Evolutionary conservation across 1,140 invertebrate species (phyloP), one percentile per base, ranked within the genome.

Genomic region (Drosophila malerkotliana): DNA sequence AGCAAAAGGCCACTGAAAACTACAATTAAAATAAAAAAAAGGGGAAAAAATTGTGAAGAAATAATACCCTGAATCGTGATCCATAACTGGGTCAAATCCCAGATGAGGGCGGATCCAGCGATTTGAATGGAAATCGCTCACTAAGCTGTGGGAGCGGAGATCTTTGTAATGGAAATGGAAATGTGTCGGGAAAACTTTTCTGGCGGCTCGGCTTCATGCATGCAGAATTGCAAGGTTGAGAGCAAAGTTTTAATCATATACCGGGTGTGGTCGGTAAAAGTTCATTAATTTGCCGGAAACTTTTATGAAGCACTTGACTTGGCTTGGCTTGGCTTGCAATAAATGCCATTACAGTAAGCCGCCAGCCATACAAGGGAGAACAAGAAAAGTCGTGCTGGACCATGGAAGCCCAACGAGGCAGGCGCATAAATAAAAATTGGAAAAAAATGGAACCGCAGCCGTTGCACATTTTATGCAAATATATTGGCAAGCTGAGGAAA

Each of bases 201-300:
- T 37, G 34, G 41, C n/a, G 32, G 32, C 32, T 34, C 41, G 49
- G 47, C 24, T 63, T 47, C 48, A 67, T 68, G 72, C 51, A 83
- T 62, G 61, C 49, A 61, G 61, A 73, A 57, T 44, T 79, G 71
- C 63, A 69, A 49, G 67, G 54, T 72, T 67, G 34, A 84, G 63
- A 71, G 74, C 45, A 82, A 87, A 85, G 81, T 85, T 85, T 82
- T 82, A 85, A 87, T 88, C 81, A 78, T 75, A 82, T 82, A 64
- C 78, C 54, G 64, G 26, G 45, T 37, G 8, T 26, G 45, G 48
- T 26, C 28, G 77, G 54, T 47, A 74, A 71, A 72, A 87, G 64
- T 87, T 85, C 78, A 82, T 85, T 85, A 82, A 82, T 85, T 87
- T 84, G 68, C 77, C 41, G 49, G 41, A 60, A 81, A 77, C 77